phyloP scores from a whole-genome alignment of 2,113 vertebrate species.

The Trichomycterus rosablanca region DNA sequence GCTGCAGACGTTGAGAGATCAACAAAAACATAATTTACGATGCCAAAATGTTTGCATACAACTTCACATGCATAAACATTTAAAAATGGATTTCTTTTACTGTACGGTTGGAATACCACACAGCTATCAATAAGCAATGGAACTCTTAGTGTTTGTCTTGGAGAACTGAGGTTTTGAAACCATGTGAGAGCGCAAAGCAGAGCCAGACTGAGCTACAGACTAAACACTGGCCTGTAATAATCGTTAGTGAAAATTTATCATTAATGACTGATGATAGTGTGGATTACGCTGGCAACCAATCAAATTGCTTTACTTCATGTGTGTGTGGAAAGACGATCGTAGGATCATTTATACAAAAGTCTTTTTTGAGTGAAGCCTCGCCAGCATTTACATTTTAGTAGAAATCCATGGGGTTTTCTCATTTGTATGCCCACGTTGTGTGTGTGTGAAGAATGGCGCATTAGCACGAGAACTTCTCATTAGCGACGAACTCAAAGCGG shows the following conservation, averaged over 20 bases:
- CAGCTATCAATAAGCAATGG: not conserved
- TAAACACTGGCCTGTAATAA: slow-evolving; percentile 5
- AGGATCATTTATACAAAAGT: not conserved
- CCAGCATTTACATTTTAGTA: slow-evolving; percentile 1
- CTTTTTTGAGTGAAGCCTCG: not conserved
- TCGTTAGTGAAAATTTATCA: not conserved
- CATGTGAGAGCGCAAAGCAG: slow-evolving; percentile 1
- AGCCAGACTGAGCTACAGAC: slow-evolving; percentile 3
- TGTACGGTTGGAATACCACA: too few species aligned
- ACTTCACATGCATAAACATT: too few species aligned
- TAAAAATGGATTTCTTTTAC: too few species aligned
- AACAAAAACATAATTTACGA: too few species aligned
- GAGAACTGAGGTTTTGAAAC: slow-evolving; percentile 1
- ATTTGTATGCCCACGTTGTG: not conserved
- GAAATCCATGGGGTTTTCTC: not conserved
- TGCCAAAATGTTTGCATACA: too few species aligned
- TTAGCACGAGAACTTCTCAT: slow-evolving; percentile 13
- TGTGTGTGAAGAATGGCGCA: slow-evolving; percentile 2
- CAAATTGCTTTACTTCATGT: not conserved
- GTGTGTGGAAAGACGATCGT: slow-evolving; percentile 18
- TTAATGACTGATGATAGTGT: not conserved
- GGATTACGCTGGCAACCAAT: slow-evolving; percentile 2
- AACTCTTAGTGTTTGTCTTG: slow-evolving; percentile 2
- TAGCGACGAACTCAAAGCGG: slow-evolving; percentile 3
- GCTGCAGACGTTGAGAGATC: too few species aligned